A percentile compares a stretch with the other conserved stretches of the same genome.
phyloP scores from a whole-genome alignment of 2,797 vertebrate species.

The Rhyacichthys aspro region DNA sequence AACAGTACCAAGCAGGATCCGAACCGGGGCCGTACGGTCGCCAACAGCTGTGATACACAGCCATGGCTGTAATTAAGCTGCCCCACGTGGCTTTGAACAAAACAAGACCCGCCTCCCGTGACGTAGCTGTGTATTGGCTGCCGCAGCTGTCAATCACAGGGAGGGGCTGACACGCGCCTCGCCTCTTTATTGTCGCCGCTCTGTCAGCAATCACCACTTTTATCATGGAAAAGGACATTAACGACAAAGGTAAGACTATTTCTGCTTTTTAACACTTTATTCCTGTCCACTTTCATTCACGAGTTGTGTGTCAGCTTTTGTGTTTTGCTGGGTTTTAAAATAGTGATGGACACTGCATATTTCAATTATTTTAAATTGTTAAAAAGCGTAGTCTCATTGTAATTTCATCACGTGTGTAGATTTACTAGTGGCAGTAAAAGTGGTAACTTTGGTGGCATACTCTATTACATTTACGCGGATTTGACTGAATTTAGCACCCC shows the following conservation, averaged over 20 bases:
- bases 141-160: slow-evolving; percentile 35
- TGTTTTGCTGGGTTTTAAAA: background rate
- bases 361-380: background rate
- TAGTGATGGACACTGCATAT: too few species aligned
- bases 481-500: background rate
- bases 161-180: slow-evolving; percentile 19
- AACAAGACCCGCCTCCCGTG: slow-evolving; percentile 14
- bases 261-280: accelerated
- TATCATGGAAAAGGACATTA: slow-evolving; percentile 51
- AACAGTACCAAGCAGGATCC: too few species aligned
- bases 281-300: background rate
- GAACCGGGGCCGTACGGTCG: too few species aligned
- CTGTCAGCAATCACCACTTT: slow-evolving; percentile 6
- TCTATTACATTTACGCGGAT: too few species aligned
- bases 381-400: too few species aligned
- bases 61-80: too few species aligned
- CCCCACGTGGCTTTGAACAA: background rate
- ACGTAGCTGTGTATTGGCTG: slow-evolving; percentile 35
- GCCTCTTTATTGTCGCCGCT: slow-evolving; percentile 47
- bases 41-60: background rate
- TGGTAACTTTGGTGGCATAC: background rate
- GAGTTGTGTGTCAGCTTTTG: background rate
- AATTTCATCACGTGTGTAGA: background rate
- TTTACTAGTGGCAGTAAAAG: background rate
- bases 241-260: slow-evolving; percentile 58